Evolutionary conservation across 1,140 invertebrate genomes (phyloP), one percentile per base, ranked within the genome.

Genomic region (Metopolophium dirhodum): DNA sequence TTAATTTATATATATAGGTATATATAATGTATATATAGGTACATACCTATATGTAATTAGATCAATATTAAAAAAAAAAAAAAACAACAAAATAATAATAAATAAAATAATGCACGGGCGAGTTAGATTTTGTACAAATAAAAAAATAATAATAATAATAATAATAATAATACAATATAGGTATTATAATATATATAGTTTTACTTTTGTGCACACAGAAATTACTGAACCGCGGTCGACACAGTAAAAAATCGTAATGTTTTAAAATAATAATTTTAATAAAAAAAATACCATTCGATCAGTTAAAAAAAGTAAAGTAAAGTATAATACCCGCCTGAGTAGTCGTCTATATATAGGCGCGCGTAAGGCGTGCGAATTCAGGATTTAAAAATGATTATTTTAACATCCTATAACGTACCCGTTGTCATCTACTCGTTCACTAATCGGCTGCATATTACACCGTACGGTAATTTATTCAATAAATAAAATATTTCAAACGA

Each of bases 11-110:
- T 35, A 90, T 7, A 30, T 68, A 90, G 11, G 26, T 57, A 45
- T 45, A 54, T 54, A 89, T 68, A 68, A 51, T 61, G 26, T 57
- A 45, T 91, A 90, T 91, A 90, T 91, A 77, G 61, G 61, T 35
- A 41, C 1, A 68, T 68, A 54, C 51, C 8, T 51, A 77, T 85
- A 85, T 85, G 41, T 86, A 54, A 57, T 89, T 51, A 89, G 88
- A 57, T 89, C 88, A 89, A 89, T 89, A 89, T 89, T 89, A 89
- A 89, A 89, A 89, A 89, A 89, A 88, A 89, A 90, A 91, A 91
- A 90, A 45, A 77, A 91, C 45, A 91, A 91, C 41, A 77, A 91
- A 90, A 68, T 90, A 90, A 90, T 68, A 68, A 90, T 77, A 77
- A 91, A 91, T 45, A 77, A 91, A 47, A 91, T 61, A 89, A 89